A percentile compares a stretch with the other conserved stretches of the same genome.
phyloP scores from a whole-genome alignment of 2,797 vertebrate genomes.

The Anguilla anguilla region DNA sequence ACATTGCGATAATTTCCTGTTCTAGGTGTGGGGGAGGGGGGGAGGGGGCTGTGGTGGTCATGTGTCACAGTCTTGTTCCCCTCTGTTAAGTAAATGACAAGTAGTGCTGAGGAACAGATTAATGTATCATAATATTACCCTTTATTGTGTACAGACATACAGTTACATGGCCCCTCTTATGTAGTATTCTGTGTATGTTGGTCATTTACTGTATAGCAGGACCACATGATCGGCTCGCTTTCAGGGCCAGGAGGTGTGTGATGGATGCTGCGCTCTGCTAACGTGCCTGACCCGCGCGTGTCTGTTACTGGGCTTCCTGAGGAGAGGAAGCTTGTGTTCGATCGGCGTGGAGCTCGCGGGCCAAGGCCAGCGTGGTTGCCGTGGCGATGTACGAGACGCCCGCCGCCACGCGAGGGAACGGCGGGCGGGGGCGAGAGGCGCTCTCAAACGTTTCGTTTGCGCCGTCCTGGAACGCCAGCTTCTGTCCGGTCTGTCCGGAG shows the following conservation, averaged over 20 bases:
- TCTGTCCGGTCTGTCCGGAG: not conserved
- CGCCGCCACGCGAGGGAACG: not conserved
- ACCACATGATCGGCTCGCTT: not conserved
- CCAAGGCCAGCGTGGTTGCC: not conserved
- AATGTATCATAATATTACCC: not conserved
- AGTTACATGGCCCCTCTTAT: not conserved
- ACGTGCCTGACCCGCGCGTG: not conserved
- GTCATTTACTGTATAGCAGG: not conserved
- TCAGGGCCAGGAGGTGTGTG: not conserved
- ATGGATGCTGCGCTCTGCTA: not conserved
- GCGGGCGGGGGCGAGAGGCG: conserved; percentile 33
- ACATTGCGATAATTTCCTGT: not conserved
- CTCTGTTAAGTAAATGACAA: not conserved
- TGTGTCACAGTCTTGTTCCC: conserved; percentile 15
- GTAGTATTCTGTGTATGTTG: not conserved
- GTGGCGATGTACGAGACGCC: not conserved
- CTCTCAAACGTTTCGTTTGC: conserved; percentile 24
- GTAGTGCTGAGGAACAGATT: not conserved
- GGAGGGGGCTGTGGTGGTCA: conserved; percentile 2
- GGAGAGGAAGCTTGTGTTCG: not conserved
- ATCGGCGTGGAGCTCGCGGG: not conserved
- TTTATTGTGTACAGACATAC: not conserved
- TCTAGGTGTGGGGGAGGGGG: conserved; percentile 10
- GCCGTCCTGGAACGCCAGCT: not conserved
- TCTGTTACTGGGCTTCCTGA: not conserved